Conservation (phyloP, 2,113 vertebrate genomes). For the Pseudonaja textilis region DNA sequence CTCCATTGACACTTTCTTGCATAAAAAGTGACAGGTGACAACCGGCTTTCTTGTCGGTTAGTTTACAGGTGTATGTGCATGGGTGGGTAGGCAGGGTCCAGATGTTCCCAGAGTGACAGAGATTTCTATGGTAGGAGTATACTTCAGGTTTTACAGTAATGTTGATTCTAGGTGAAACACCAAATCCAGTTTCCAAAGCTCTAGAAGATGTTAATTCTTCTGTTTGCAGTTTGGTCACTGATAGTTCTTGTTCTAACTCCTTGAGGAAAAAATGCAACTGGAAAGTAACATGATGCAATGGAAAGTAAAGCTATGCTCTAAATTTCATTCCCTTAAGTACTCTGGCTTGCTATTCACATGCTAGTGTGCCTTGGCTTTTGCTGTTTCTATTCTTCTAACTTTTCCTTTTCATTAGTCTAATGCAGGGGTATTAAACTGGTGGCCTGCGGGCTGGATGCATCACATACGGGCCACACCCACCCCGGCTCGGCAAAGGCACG, state of each 20-base stretch:
- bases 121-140: slow-evolving; percentile 19
- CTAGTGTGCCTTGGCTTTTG: slow-evolving; percentile 60
- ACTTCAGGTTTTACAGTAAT: slow-evolving; percentile 30
- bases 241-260: slow-evolving; percentile 26
- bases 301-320: slow-evolving; percentile 63
- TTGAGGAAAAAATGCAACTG: slow-evolving; percentile 20
- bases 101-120: neutral
- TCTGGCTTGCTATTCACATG: slow-evolving; percentile 55
- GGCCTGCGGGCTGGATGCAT: too few species aligned
- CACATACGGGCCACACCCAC: too few species aligned
- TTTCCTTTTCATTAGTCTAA: slow-evolving; percentile 45
- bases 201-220: slow-evolving; percentile 7
- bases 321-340: slow-evolving; percentile 64
- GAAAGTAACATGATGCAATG: slow-evolving; percentile 30
- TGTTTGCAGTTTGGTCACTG: slow-evolving; percentile 49
- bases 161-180: slow-evolving; percentile 1
- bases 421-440: too few species aligned
- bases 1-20: slow-evolving; percentile 10
- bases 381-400: slow-evolving; percentile 55
- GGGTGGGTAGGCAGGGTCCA: slow-evolving; percentile 10
- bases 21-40: slow-evolving; percentile 39
- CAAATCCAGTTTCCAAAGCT: neutral
- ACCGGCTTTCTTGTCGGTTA: slow-evolving; percentile 25
- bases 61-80: slow-evolving; percentile 33
- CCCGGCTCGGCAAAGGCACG: too few species aligned